Evolutionary conservation across 2,888 invertebrate genomes (phyloP).

Genomic region (Andrena dorsata): DNA sequence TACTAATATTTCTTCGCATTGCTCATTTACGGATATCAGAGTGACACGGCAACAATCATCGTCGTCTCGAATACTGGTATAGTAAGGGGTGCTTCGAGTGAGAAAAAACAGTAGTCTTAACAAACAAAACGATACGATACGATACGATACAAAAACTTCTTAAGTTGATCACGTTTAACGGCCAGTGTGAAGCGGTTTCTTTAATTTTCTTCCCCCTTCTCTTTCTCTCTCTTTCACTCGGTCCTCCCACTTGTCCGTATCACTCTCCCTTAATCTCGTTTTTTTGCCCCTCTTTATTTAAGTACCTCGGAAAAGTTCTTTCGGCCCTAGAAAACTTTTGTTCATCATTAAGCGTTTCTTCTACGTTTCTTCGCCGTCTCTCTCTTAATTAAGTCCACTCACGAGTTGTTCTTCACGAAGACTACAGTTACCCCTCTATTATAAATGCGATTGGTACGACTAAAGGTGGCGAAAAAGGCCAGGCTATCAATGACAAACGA

Average conservation of each 20-base stretch:
- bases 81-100: constrained; percentile 73
- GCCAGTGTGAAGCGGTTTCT: constrained; percentile 79
- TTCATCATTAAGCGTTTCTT: constrained; percentile 62
- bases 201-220: constrained; percentile 32
- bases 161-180: constrained; percentile 79
- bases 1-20: constrained; percentile 32
- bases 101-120: constrained; percentile 80
- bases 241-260: not conserved
- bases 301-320: constrained; percentile 79
- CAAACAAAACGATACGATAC: constrained; percentile 72
- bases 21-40: constrained; percentile 44
- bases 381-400: constrained; percentile 52
- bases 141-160: constrained; percentile 76
- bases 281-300: constrained; percentile 67
- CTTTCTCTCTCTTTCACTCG: not conserved
- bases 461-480: constrained; percentile 78
- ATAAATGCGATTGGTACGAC: constrained; percentile 85
- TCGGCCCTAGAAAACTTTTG: constrained; percentile 80
- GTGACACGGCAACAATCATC: constrained; percentile 35
- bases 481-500: constrained; percentile 77
- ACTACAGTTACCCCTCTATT: constrained; percentile 71
- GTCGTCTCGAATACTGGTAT: constrained; percentile 81
- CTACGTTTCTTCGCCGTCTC: constrained; percentile 40
- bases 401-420: constrained; percentile 55
- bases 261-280: not conserved